Evolutionary conservation across 2,888 invertebrate species (phyloP).

Genomic region (Hetaerina titia): DNA sequence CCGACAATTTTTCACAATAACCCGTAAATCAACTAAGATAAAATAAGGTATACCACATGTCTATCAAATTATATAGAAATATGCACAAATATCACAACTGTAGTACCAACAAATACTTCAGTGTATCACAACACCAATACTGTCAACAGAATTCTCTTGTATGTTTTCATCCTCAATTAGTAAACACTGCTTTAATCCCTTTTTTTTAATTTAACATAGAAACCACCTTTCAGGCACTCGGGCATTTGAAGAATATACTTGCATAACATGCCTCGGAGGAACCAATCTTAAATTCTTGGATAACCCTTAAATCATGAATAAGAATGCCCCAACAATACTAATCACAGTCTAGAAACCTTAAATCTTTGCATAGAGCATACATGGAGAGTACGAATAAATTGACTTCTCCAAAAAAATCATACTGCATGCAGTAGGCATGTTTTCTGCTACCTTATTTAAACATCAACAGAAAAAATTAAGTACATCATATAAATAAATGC

Average conservation of each 20-base stretch:
- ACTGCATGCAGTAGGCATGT: background rate
- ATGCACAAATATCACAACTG: slow-evolving; percentile 12
- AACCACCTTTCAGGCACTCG: slow-evolving; percentile 19
- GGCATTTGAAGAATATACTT: background rate
- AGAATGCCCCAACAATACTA: slow-evolving; percentile 15
- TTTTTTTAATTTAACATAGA: background rate
- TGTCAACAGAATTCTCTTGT: background rate
- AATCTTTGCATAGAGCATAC: background rate
- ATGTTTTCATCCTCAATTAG: background rate
- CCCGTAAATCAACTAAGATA: background rate
- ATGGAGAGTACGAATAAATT: background rate
- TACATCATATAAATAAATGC: background rate
- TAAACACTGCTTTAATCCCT: background rate
- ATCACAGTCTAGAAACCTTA: slow-evolving; percentile 57
- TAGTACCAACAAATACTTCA: slow-evolving; percentile 28
- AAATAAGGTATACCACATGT: background rate
- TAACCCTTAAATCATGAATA: background rate
- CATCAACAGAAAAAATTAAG: background rate
- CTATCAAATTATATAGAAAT: background rate
- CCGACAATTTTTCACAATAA: background rate
- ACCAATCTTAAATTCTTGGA: background rate
- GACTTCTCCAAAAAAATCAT: background rate
- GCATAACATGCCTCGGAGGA: background rate
- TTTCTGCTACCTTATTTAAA: background rate
- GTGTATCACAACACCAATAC: slow-evolving; percentile 32